Percentiles rank a stretch among this genome's conserved stretches.
phyloP scores from a whole-genome alignment of 1,140 invertebrate genomes.

The Melanaphis sacchari region DNA sequence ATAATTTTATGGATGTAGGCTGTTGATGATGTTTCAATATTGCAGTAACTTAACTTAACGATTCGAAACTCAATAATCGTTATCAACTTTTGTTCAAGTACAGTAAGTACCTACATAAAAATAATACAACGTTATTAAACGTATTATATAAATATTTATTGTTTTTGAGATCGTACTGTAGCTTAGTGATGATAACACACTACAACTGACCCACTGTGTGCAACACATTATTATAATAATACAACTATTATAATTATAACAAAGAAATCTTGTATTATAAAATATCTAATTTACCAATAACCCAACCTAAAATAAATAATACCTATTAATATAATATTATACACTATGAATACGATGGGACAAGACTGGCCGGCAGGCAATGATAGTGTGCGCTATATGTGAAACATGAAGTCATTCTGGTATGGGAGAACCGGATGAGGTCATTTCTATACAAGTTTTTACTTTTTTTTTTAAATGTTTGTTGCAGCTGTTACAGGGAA shows the following conservation, averaged over 20 bases:
- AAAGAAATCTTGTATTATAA: neutral
- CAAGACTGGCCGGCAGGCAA: neutral
- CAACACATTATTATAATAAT: too few species aligned
- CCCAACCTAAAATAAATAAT: too few species aligned
- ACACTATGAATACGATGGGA: neutral
- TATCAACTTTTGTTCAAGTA: neutral
- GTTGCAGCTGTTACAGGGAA: neutral
- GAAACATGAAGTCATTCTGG: neutral
- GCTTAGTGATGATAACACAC: neutral
- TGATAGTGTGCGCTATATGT: neutral
- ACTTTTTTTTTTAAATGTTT: neutral
- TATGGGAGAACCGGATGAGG: neutral
- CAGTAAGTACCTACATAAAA: neutral
- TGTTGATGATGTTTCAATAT: neutral
- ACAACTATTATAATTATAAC: neutral
- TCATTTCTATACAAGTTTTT: neutral
- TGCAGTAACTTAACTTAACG: neutral
- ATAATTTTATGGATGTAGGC: neutral
- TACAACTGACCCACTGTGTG: neutral
- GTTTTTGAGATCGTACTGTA: neutral
- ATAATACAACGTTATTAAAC: neutral
- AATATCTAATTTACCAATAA: neutral
- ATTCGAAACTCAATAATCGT: neutral
- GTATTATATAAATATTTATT: neutral
- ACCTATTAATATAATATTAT: neutral